Conservation (phyloP, 2,888 invertebrate species). For the Dugesia japonica region DNA sequence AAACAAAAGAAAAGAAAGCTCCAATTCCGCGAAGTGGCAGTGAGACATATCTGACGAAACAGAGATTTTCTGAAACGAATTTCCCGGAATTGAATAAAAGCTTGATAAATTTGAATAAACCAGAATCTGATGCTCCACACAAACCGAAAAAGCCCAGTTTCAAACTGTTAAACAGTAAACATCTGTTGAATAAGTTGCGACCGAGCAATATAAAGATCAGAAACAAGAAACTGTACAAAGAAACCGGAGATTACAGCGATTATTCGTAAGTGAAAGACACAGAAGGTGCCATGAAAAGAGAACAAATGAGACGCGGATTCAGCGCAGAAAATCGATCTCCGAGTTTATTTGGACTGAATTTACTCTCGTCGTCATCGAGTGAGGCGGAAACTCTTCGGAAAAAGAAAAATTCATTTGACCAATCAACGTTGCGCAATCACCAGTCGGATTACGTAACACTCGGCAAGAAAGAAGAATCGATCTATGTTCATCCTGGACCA, state of each 20-base stretch:
- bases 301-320: neutral
- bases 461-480: neutral
- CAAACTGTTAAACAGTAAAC: neutral
- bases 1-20: neutral
- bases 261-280: neutral
- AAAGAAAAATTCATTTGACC: neutral
- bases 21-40: neutral
- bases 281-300: neutral
- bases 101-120: neutral
- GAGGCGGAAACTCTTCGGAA: too few relatives aligned
- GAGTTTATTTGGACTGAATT: neutral
- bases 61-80: neutral
- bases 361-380: neutral
- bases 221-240: neutral
- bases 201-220: neutral
- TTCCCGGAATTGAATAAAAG: neutral
- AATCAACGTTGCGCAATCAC: too few relatives aligned
- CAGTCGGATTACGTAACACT: too few relatives aligned
- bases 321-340: neutral
- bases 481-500: neutral
- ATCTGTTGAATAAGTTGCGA: neutral
- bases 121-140: neutral
- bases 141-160: slow-evolving; percentile 2
- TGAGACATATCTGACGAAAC: neutral
- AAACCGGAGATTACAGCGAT: neutral